These are phyloP conservation scores for Lepidurus couesii DNA, from an alignment of 1,140 invertebrate genomes.

Conservation along the genomic window DNA sequence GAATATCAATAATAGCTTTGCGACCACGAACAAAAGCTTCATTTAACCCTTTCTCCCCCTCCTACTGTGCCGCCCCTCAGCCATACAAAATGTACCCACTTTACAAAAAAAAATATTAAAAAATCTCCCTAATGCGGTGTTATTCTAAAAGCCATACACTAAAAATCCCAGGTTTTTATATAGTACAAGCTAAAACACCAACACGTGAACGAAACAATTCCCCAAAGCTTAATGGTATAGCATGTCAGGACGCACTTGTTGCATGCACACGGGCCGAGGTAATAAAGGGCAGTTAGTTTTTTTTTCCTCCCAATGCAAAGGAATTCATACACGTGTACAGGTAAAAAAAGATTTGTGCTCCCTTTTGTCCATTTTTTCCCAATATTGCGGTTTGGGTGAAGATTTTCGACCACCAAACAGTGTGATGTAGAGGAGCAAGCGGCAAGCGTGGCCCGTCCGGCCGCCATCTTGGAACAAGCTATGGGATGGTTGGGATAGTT, in stretches of 20 bases:
- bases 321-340: not conserved
- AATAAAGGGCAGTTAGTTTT: not conserved
- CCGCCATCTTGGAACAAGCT: not conserved
- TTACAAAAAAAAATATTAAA: not conserved
- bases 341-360: not conserved
- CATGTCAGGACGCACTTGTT: constrained; percentile 7
- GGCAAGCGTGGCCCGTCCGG: too few species aligned
- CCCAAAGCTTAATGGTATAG: not conserved
- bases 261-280: not conserved
- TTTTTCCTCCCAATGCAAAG: not conserved
- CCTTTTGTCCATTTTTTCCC: not conserved
- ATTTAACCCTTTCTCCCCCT: not conserved
- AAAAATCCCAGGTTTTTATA: not conserved
- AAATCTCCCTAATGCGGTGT: not conserved
- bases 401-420: not conserved
- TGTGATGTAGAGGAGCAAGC: too few species aligned
- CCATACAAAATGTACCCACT: not conserved
- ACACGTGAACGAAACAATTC: not conserved
- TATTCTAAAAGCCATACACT: not conserved
- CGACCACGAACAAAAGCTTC: not conserved
- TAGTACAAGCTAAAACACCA: not conserved
- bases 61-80: not conserved
- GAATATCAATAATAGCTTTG: constrained; percentile 4
- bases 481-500: not conserved
- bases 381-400: not conserved